Conservation (phyloP, 2,113 vertebrate species). For the Neopipo cinnamomea region DNA sequence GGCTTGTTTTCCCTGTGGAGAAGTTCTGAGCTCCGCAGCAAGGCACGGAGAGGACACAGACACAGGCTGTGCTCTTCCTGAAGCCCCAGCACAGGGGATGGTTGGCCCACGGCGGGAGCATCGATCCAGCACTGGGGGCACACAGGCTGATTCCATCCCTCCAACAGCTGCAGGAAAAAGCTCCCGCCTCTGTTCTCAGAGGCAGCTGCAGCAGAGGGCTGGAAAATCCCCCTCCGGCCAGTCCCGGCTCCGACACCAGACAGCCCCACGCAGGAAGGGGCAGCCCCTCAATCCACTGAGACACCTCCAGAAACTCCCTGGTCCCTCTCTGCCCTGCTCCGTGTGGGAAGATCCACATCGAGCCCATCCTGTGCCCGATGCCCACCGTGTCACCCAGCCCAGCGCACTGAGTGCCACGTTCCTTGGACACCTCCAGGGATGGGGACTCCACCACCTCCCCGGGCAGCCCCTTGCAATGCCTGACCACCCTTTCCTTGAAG, state of each 20-base stretch:
- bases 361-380: neutral
- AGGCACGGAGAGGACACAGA: no score
- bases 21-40: neutral
- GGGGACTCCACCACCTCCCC: neutral
- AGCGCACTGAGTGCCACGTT: neutral
- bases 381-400: neutral
- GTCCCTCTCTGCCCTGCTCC: neutral
- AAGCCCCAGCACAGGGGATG: neutral
- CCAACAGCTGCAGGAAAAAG: neutral
- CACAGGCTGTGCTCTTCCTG: fast-evolving
- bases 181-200: neutral
- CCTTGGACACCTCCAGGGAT: neutral
- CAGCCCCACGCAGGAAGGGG: fast-evolving
- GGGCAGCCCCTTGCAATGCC: neutral
- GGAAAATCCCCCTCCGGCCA: neutral
- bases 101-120: fast-evolving
- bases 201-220: neutral
- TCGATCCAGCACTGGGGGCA: fast-evolving
- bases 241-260: neutral
- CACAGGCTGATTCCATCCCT: fast-evolving
- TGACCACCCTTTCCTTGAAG: neutral
- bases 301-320: neutral
- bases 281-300: neutral
- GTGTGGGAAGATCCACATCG: neutral
- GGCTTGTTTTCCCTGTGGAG: fast-evolving